These are phyloP conservation scores for Stenopsyche tienmushanensis DNA, from an alignment of 1,140 invertebrate species.

Conservation along the genomic window DNA sequence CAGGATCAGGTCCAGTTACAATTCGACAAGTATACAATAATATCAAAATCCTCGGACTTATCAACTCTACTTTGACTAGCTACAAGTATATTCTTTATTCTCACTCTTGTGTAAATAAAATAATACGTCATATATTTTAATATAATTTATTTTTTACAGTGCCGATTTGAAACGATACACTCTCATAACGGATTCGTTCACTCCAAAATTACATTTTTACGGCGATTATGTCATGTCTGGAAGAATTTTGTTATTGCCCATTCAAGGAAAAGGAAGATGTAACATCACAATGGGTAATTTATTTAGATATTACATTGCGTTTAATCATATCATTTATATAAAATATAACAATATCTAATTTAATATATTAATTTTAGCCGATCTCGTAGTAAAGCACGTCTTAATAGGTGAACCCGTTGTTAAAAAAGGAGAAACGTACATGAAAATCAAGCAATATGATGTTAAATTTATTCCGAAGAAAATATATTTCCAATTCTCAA, in stretches of 20 bases:
- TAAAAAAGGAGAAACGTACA: constrained; percentile 60
- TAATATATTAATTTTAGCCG: constrained; percentile 50
- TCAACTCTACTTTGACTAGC: constrained; percentile 52
- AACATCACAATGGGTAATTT: constrained; percentile 68
- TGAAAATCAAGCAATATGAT: constrained; percentile 61
- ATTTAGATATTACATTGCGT: neutral
- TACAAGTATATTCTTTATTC: constrained; percentile 52
- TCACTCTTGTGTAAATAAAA: neutral
- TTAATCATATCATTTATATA: neutral
- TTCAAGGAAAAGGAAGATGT: constrained; percentile 66
- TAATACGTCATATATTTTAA: constrained; percentile 3
- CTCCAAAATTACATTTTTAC: constrained; percentile 59
- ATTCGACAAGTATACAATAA: constrained; percentile 61
- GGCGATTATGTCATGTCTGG: constrained; percentile 69
- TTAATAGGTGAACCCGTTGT: constrained; percentile 59
- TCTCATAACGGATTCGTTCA: constrained; percentile 51
- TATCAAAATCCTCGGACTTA: constrained; percentile 59
- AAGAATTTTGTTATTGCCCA: constrained; percentile 66
- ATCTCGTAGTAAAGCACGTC: constrained; percentile 60
- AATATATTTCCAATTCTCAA: constrained; percentile 59
- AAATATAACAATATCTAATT: neutral
- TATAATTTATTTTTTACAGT: constrained; percentile 43
- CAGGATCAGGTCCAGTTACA: constrained; percentile 56
- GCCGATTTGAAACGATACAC: constrained; percentile 52
- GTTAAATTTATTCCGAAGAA: constrained; percentile 58